Conservation (phyloP, 2,888 invertebrate species). For the Harmothoe impar region DNA sequence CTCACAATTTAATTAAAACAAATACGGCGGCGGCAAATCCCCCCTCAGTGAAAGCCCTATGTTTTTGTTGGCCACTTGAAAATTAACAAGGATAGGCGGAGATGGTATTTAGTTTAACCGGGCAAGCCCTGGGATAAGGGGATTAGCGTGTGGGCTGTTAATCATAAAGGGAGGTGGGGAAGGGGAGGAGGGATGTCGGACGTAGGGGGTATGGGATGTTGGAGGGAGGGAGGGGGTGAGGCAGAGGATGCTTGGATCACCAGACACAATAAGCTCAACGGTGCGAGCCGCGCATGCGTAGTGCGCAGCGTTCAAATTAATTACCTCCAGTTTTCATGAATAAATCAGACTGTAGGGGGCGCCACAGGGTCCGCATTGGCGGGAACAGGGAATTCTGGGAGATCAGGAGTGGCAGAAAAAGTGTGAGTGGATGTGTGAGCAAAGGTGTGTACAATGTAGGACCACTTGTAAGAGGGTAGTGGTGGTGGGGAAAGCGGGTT, state of each 20-base stretch:
- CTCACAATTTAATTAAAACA: slow-evolving; percentile 61
- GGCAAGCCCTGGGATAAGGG: slow-evolving; percentile 43
- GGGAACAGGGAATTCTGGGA: slow-evolving; percentile 25
- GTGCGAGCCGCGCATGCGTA: slow-evolving; percentile 26
- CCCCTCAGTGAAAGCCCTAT: neutral
- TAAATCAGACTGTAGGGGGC: slow-evolving; percentile 36
- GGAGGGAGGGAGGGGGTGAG: neutral
- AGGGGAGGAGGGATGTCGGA: neutral
- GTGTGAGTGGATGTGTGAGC: neutral
- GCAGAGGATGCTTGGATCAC: slow-evolving; percentile 44
- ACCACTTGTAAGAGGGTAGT: neutral
- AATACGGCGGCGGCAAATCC: slow-evolving; percentile 30
- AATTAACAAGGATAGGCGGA: slow-evolving; percentile 54
- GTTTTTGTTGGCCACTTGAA: slow-evolving; percentile 51
- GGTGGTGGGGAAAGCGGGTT: neutral
- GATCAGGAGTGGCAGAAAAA: neutral
- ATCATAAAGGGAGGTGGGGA: slow-evolving; percentile 19
- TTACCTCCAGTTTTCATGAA: slow-evolving; percentile 47
- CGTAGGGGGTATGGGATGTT: neutral
- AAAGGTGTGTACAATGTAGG: neutral
- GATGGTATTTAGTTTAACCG: slow-evolving; percentile 60
- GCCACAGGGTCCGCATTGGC: neutral
- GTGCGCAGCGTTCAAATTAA: slow-evolving; percentile 38
- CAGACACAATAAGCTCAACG: slow-evolving; percentile 51
- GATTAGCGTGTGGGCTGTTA: slow-evolving; percentile 32